These are phyloP conservation scores for Sarcophaga peregrina DNA, from an alignment of 1,140 invertebrate species.

Conservation along the genomic window DNA sequence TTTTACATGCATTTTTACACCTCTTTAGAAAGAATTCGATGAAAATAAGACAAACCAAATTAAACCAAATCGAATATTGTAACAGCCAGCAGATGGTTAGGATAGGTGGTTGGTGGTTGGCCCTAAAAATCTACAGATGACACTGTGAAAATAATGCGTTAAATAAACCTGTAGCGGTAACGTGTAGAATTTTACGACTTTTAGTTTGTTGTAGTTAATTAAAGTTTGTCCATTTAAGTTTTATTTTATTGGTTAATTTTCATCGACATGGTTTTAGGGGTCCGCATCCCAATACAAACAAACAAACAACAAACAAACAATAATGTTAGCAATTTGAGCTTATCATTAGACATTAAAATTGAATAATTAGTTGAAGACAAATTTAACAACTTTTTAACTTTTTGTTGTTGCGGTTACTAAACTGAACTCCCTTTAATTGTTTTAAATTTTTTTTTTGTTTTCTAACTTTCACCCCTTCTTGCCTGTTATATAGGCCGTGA, in stretches of 20 bases:
- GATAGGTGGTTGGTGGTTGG: background rate
- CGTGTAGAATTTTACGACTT: background rate
- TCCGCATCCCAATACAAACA: background rate
- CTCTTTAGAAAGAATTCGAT: background rate
- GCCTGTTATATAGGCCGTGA: background rate
- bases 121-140: background rate
- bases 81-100: background rate
- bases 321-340: background rate
- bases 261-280: background rate
- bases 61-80: too few relatives aligned
- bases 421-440: background rate
- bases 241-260: background rate
- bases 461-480: background rate
- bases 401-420: background rate
- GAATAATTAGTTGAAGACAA: conserved; percentile 36
- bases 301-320: background rate
- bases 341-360: conserved; percentile 31
- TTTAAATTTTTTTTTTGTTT: background rate
- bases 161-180: background rate
- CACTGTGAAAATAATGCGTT: background rate
- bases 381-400: conserved; percentile 26
- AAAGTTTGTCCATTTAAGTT: conserved; percentile 20
- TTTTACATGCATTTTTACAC: conserved; percentile 24
- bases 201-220: conserved; percentile 16
- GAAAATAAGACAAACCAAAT: too few relatives aligned